These are phyloP conservation scores for Spilogale gracilis DNA, from an alignment of 2,113 vertebrate species.

Conservation along the genomic window DNA sequence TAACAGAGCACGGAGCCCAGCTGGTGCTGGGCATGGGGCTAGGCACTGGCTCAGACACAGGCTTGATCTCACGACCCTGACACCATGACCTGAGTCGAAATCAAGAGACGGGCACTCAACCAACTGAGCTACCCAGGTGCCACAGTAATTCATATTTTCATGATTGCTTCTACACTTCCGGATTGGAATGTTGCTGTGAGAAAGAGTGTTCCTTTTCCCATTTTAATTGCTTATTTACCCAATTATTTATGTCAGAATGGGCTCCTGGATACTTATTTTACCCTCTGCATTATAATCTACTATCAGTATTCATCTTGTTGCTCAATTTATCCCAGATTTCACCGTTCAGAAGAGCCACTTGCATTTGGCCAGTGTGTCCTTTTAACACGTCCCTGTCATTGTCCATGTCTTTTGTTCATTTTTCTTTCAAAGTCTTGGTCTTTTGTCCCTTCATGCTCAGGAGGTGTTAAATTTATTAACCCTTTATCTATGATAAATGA, in stretches of 20 bases:
- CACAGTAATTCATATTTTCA: not conserved
- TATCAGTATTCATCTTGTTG: not conserved
- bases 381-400: not conserved
- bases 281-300: not conserved
- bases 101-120: not conserved
- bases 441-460: not conserved
- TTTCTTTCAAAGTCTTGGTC: not conserved
- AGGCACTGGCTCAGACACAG: too few relatives aligned
- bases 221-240: not conserved
- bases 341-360: not conserved
- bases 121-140: not conserved
- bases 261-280: constrained; percentile 34
- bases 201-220: not conserved
- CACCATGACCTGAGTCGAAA: not conserved
- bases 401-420: not conserved
- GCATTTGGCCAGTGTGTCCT: not conserved
- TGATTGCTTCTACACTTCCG: not conserved
- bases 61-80: too few relatives aligned
- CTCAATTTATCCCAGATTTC: not conserved
- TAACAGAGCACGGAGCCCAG: too few relatives aligned
- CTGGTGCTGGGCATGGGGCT: too few relatives aligned
- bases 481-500: not conserved
- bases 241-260: not conserved
- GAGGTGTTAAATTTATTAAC: not conserved
- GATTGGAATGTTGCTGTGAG: not conserved